These are phyloP conservation scores for Lanius ludovicianus DNA, from an alignment of 2,113 vertebrate species.

Conservation along the genomic window DNA sequence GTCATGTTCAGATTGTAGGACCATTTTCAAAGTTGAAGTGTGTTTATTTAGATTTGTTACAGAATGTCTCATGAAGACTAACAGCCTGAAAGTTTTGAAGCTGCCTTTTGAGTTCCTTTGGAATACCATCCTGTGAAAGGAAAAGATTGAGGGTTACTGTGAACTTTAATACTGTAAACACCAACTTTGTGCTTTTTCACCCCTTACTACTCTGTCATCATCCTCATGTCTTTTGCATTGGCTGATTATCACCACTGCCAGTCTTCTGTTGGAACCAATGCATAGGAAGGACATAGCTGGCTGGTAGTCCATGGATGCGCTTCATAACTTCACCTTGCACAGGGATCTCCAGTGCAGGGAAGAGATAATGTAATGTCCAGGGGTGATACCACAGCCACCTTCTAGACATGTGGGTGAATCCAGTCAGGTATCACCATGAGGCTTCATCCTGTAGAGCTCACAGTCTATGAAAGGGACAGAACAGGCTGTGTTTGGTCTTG, in stretches of 20 bases:
- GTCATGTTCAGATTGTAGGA: neutral
- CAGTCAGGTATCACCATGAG: neutral
- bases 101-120: neutral
- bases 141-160: neutral
- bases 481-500: neutral
- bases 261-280: neutral
- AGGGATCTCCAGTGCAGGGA: fast-evolving
- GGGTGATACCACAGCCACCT: neutral
- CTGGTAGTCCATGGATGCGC: neutral
- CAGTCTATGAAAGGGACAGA: neutral
- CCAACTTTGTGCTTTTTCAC: neutral
- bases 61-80: neutral
- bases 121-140: neutral
- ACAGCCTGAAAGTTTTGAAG: neutral
- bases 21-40: neutral
- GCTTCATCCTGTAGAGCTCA: neutral
- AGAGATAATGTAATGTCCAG: neutral
- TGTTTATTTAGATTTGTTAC: neutral
- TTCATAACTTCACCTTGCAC: neutral
- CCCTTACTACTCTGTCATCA: neutral
- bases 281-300: neutral
- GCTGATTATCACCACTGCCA: neutral
- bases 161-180: neutral
- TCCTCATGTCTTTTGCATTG: neutral
- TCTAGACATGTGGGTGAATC: neutral